A percentile compares a stretch with the other conserved stretches of the same genome.
phyloP scores from a whole-genome alignment of 2,113 vertebrate genomes.

The Chauna torquata region DNA sequence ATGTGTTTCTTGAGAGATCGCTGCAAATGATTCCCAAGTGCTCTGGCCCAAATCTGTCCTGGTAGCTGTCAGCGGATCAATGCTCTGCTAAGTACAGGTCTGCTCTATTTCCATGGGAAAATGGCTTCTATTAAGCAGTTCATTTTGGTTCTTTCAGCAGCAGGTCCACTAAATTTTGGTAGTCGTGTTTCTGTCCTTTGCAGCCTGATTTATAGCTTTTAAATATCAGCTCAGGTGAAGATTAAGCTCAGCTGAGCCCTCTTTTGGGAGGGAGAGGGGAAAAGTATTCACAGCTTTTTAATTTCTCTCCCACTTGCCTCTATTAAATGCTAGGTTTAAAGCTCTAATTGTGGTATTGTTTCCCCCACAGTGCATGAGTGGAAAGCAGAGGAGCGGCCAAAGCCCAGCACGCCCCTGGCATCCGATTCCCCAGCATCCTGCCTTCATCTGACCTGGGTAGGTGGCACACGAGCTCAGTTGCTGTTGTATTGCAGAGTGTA shows the following conservation, averaged over 20 bases:
- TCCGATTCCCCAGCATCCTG: slow-evolving; percentile 34
- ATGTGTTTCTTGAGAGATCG: slow-evolving; percentile 13
- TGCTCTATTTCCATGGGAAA: slow-evolving; percentile 49
- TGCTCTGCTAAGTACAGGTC: slow-evolving; percentile 30
- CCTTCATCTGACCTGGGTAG: slow-evolving; percentile 74
- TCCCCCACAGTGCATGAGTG: slow-evolving; percentile 69
- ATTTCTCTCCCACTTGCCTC: not conserved
- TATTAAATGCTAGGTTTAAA: not conserved
- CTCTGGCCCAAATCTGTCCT: slow-evolving; percentile 61
- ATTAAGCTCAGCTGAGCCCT: not conserved
- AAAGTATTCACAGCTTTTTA: not conserved
- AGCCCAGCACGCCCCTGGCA: slow-evolving; percentile 22
- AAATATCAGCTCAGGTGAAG: slow-evolving; percentile 27
- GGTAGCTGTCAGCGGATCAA: slow-evolving; percentile 61
- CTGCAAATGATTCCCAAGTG: slow-evolving; percentile 54
- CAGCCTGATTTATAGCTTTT: slow-evolving; percentile 4
- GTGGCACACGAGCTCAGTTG: not conserved
- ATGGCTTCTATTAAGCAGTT: slow-evolving; percentile 48
- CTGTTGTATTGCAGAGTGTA: not conserved
- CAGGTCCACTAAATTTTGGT: not conserved
- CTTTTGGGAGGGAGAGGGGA: not conserved
- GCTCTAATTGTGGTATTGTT: not conserved
- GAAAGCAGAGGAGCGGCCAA: slow-evolving; percentile 37
- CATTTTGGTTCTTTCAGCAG: slow-evolving; percentile 27
- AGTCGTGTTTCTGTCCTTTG: slow-evolving; percentile 30